Evolutionary conservation across 2,113 vertebrate genomes (phyloP).

Genomic region (Ochotona princeps): DNA sequence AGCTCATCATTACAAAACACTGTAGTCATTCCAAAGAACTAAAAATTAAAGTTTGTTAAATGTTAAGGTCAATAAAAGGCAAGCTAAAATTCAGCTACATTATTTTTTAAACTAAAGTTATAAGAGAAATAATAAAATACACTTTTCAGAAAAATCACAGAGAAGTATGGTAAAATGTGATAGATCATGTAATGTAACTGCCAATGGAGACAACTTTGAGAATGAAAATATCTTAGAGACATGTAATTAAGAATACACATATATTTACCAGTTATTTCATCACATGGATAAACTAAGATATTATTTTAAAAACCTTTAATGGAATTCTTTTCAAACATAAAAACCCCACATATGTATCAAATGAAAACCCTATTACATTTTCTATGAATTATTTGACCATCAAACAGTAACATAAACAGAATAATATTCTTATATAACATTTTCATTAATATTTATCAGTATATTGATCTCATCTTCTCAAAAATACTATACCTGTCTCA

Average conservation of each 20-base stretch:
- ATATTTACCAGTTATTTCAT: not conserved
- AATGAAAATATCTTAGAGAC: not conserved
- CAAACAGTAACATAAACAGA: not conserved
- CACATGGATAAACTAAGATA: not conserved
- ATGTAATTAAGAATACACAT: not conserved
- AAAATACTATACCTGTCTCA: not conserved
- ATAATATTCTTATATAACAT: not conserved
- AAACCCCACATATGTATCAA: not conserved
- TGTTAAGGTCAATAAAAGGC: not conserved
- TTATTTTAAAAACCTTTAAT: not conserved
- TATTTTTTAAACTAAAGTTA: not conserved
- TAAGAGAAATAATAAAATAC: not conserved
- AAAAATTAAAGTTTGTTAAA: not conserved
- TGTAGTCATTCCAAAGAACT: not conserved
- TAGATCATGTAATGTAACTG: not conserved
- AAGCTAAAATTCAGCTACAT: not conserved
- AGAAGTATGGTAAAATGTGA: not conserved
- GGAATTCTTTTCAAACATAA: constrained; percentile 1
- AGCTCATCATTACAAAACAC: not conserved
- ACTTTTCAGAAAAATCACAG: constrained; percentile 9
- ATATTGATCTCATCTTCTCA: not conserved
- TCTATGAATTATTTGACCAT: not conserved
- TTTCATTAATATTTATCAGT: not conserved
- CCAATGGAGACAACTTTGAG: not conserved
- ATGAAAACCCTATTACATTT: not conserved